phyloP scores from a whole-genome alignment of 2,888 invertebrate genomes.

The Antheraea yamamai region DNA sequence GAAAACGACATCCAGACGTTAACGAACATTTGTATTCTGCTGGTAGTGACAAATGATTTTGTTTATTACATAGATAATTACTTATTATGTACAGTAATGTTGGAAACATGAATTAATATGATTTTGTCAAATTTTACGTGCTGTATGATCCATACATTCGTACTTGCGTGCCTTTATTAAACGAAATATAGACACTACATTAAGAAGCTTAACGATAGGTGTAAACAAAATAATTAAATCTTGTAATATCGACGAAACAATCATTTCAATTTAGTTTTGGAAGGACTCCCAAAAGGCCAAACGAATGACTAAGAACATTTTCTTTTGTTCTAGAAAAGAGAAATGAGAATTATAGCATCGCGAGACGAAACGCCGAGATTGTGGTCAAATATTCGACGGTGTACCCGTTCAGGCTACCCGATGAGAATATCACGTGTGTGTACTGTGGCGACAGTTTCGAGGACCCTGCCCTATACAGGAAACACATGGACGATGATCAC shows the following conservation, averaged over 20 bases:
- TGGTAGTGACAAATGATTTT: neutral
- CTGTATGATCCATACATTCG: neutral
- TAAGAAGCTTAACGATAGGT: neutral
- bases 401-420: conserved; percentile 74
- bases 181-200: neutral
- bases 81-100: no score
- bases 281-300: conserved; percentile 34
- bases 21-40: conserved; percentile 1
- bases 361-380: conserved; percentile 72
- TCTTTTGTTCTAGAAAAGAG: conserved; percentile 75
- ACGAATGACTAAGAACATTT: conserved; percentile 70
- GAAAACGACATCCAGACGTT: conserved; percentile 53
- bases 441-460: conserved; percentile 68
- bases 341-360: conserved; percentile 63
- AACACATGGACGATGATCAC: conserved; percentile 68
- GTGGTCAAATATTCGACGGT: conserved; percentile 72
- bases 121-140: no score
- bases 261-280: conserved; percentile 9
- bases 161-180: neutral
- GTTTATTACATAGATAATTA: neutral
- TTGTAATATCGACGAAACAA: neutral
- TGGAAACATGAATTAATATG: no score
- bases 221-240: neutral
- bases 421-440: conserved; percentile 69
- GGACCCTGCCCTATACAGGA: conserved; percentile 57